Percentiles rank a stretch among this genome's conserved stretches.
These are phyloP conservation scores for Synergus japonicus DNA, from an alignment of 2,888 invertebrate species.

Conservation along the genomic window DNA sequence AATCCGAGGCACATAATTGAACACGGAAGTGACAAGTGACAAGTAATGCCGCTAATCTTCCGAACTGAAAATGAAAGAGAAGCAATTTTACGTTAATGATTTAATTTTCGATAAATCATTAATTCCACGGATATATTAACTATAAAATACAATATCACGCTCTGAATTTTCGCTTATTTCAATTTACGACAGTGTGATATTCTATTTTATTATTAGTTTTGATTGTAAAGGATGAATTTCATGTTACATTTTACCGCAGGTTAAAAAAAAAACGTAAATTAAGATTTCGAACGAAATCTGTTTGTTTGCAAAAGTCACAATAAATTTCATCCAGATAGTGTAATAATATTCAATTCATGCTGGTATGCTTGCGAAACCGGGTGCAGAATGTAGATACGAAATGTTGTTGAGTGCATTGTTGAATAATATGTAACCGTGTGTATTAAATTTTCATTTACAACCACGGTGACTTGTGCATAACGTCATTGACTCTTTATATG, in stretches of 20 bases:
- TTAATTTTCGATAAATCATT: conserved; percentile 29
- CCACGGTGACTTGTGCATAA: background rate
- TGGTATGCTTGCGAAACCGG: background rate
- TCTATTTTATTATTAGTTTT: too few relatives aligned
- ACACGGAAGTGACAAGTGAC: conserved; percentile 37
- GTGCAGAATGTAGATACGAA: background rate
- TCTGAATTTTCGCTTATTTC: too few relatives aligned
- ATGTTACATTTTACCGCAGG: too few relatives aligned
- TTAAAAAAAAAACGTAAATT: too few relatives aligned
- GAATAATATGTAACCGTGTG: background rate
- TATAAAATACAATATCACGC: too few relatives aligned
- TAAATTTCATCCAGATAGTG: background rate
- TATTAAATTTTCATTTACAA: background rate
- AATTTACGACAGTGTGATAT: too few relatives aligned
- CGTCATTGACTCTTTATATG: background rate
- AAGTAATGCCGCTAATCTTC: background rate
- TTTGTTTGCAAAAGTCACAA: background rate
- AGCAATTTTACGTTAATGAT: background rate
- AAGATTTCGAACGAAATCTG: too few relatives aligned
- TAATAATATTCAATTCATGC: background rate
- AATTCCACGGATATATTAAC: background rate
- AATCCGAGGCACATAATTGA: conserved; percentile 27
- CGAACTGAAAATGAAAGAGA: conserved; percentile 2
- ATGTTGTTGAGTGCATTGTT: background rate
- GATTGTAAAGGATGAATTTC: too few relatives aligned